Conservation (phyloP, 1,140 invertebrate species). For the Asbolus verrucosus region DNA sequence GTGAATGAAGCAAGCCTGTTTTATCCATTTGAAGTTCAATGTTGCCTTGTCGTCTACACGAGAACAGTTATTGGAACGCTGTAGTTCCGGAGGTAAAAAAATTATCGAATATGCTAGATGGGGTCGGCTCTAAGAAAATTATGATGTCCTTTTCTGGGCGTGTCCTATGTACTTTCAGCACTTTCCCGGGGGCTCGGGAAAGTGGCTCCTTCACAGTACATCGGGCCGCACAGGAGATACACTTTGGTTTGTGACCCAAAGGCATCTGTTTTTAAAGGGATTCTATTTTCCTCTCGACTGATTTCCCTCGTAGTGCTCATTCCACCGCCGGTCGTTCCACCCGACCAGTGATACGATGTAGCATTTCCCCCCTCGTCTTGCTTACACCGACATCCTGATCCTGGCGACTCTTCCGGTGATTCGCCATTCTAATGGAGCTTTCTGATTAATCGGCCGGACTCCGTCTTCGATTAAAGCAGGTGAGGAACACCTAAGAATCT, state of each 20-base stretch:
- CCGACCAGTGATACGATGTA: constrained; percentile 39
- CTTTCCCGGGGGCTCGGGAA: not conserved
- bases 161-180: constrained; percentile 22
- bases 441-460: not conserved
- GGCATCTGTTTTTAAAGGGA: constrained; percentile 63
- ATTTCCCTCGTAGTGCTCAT: constrained; percentile 53
- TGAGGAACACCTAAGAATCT: constrained; percentile 35
- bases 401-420: too few relatives aligned
- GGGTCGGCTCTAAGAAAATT: constrained; percentile 22
- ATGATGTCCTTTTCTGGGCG: constrained; percentile 26
- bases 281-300: constrained; percentile 62
- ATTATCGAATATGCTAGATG: too few relatives aligned
- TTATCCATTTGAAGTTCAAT: too few relatives aligned
- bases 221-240: constrained; percentile 48
- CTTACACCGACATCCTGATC: constrained; percentile 27
- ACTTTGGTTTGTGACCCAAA: constrained; percentile 59
- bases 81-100: too few relatives aligned
- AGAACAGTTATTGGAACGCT: too few relatives aligned
- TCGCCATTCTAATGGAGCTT: too few relatives aligned
- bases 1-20: too few relatives aligned
- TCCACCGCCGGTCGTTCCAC: constrained; percentile 37
- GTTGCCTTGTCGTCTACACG: too few relatives aligned
- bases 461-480: constrained; percentile 34
- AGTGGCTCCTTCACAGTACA: constrained; percentile 43
- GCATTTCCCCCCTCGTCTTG: constrained; percentile 16